Conservation (phyloP, 2,113 vertebrate genomes). For the Tetraodon nigroviridis region DNA sequence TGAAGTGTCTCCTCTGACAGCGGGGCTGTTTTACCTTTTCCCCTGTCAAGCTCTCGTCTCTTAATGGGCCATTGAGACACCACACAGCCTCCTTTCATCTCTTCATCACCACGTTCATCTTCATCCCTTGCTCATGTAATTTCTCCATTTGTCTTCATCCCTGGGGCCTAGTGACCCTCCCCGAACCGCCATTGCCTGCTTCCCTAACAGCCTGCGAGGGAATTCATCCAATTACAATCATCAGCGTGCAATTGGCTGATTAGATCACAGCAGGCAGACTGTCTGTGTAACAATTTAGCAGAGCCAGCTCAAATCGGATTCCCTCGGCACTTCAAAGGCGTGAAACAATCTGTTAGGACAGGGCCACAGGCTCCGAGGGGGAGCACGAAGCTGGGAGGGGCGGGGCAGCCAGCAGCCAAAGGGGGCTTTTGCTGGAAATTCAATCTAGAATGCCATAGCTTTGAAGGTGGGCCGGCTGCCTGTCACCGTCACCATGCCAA, state of each 20-base stretch:
- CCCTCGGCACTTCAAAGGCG: slow-evolving; percentile 73
- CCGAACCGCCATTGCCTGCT: slow-evolving; percentile 60
- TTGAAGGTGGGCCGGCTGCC: slow-evolving; percentile 68
- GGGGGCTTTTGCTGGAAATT: slow-evolving; percentile 66
- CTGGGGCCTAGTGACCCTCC: slow-evolving; percentile 64
- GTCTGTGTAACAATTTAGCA: slow-evolving; percentile 77
- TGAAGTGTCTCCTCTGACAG: slow-evolving; percentile 57
- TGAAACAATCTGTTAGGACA: slow-evolving; percentile 78
- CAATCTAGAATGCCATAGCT: slow-evolving; percentile 75
- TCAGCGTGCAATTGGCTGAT: slow-evolving; percentile 72
- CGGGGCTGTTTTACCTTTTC: slow-evolving; percentile 65
- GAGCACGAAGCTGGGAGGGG: slow-evolving; percentile 39
- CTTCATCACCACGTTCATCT: slow-evolving; percentile 69
- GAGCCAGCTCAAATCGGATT: slow-evolving; percentile 73
- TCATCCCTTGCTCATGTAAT: slow-evolving; percentile 69
- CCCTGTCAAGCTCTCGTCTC: slow-evolving; percentile 61
- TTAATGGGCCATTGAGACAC: slow-evolving; percentile 73
- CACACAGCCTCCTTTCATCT: slow-evolving; percentile 64
- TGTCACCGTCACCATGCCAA: slow-evolving; percentile 75
- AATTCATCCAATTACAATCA: slow-evolving; percentile 83
- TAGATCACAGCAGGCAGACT: slow-evolving; percentile 68
- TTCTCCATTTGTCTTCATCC: slow-evolving; percentile 80
- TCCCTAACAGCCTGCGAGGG: slow-evolving; percentile 75
- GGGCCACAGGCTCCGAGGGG: slow-evolving; percentile 63
- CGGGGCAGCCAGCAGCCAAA: slow-evolving; percentile 48